These are phyloP conservation scores for Carcharodon carcharias DNA, from an alignment of 2,797 vertebrate species.

Conservation along the genomic window DNA sequence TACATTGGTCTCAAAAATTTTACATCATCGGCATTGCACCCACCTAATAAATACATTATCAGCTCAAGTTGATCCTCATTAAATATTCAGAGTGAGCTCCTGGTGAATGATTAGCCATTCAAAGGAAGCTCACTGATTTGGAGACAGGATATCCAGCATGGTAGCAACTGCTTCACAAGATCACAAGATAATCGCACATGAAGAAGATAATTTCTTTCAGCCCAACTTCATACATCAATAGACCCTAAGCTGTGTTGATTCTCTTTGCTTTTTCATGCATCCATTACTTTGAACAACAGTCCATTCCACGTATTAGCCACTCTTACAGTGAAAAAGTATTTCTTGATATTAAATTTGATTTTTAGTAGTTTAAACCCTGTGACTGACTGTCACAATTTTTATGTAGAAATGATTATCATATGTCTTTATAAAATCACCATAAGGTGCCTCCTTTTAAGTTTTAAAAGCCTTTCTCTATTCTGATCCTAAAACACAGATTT, in stretches of 20 bases:
- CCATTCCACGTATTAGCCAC: background rate
- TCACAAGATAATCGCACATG: background rate
- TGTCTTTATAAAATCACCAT: background rate
- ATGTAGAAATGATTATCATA: background rate
- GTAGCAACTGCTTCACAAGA: background rate
- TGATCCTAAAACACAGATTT: background rate
- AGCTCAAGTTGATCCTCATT: background rate
- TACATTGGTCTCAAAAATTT: background rate
- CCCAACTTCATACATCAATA: background rate
- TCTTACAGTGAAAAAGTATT: background rate
- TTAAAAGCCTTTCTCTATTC: too few relatives aligned
- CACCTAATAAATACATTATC: background rate
- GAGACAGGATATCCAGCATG: background rate
- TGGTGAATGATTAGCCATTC: background rate
- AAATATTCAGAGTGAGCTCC: background rate
- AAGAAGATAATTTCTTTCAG: background rate
- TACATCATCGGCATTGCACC: background rate
- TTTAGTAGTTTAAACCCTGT: background rate
- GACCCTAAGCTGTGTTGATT: background rate
- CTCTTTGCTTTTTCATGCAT: background rate
- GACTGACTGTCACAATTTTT: background rate
- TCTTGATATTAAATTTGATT: background rate
- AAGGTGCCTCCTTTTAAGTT: background rate
- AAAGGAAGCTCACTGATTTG: background rate
- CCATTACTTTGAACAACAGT: background rate